Conservation (phyloP, 1,140 invertebrate genomes). For the Drosophila ohnishii region DNA sequence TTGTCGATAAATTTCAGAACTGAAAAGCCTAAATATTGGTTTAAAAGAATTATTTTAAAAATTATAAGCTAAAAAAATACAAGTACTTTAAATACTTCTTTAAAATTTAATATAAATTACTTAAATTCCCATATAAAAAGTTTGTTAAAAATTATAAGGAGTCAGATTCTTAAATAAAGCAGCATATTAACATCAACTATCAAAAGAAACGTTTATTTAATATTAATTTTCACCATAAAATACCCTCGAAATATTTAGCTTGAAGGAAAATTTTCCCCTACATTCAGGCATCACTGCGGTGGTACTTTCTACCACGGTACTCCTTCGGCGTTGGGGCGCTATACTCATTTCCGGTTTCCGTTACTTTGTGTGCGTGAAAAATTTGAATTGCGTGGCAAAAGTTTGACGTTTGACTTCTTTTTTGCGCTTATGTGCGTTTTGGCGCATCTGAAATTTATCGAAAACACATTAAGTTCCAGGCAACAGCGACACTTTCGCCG, state of each 20-base stretch:
- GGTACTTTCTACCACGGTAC: slow-evolving; percentile 25
- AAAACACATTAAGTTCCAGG: slow-evolving; percentile 67
- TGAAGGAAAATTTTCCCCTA: no score
- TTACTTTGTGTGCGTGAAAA: slow-evolving; percentile 76
- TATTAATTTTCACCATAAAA: no score
- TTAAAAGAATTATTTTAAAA: no score
- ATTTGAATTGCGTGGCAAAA: slow-evolving; percentile 76
- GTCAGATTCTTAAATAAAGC: no score
- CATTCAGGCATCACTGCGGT: background rate
- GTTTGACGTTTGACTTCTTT: slow-evolving; percentile 43
- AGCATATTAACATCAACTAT: background rate
- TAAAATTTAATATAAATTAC: no score
- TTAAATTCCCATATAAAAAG: no score
- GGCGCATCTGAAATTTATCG: slow-evolving; percentile 72
- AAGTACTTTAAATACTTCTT: no score
- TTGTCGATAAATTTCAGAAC: no score
- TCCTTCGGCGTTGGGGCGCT: slow-evolving; percentile 47
- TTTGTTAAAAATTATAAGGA: no score
- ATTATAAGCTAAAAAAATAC: no score
- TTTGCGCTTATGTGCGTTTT: slow-evolving; percentile 28
- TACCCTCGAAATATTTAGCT: background rate
- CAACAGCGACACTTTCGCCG: slow-evolving; percentile 39
- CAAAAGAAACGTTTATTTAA: background rate
- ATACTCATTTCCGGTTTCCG: slow-evolving; percentile 80
- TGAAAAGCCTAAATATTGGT: no score